A percentile compares a stretch with the other conserved stretches of the same genome.
Conservation (phyloP, 2,113 vertebrate genomes). For the Panthera leo region DNA sequence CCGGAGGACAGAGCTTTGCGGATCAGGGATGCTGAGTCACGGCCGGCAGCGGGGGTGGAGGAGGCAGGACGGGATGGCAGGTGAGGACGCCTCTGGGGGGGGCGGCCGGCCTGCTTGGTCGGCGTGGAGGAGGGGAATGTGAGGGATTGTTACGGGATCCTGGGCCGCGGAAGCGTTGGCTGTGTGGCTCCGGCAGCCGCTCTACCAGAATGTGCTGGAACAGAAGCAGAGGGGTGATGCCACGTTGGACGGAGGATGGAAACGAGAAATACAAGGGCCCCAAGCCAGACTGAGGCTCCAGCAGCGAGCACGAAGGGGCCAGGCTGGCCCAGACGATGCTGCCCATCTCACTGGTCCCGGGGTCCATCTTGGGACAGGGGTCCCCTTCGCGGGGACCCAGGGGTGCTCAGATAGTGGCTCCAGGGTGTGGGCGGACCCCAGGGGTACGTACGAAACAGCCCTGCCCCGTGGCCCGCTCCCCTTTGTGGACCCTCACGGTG, state of each 20-base stretch:
- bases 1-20: neutral
- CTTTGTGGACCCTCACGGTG: neutral
- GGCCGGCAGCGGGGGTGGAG: neutral
- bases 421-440: no score
- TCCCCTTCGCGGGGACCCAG: neutral
- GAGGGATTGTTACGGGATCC: neutral
- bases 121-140: neutral
- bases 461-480: neutral
- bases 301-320: rapidly evolving
- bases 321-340: rapidly evolving
- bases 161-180: neutral
- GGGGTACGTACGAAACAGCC: neutral
- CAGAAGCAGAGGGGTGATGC: neutral
- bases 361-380: neutral
- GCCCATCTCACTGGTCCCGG: neutral
- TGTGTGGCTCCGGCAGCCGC: neutral
- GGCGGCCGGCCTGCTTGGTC: neutral
- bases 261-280: rapidly evolving
- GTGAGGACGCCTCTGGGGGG: neutral
- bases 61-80: neutral
- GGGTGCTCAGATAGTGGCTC: neutral
- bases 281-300: neutral
- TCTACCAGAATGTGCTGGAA: neutral
- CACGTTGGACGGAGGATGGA: no score
- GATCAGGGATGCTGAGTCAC: neutral